A percentile compares a stretch with the other conserved stretches of the same genome.
These are phyloP conservation scores for Cephus pygmeus DNA, from an alignment of 2,888 invertebrate species.

Conservation along the genomic window DNA sequence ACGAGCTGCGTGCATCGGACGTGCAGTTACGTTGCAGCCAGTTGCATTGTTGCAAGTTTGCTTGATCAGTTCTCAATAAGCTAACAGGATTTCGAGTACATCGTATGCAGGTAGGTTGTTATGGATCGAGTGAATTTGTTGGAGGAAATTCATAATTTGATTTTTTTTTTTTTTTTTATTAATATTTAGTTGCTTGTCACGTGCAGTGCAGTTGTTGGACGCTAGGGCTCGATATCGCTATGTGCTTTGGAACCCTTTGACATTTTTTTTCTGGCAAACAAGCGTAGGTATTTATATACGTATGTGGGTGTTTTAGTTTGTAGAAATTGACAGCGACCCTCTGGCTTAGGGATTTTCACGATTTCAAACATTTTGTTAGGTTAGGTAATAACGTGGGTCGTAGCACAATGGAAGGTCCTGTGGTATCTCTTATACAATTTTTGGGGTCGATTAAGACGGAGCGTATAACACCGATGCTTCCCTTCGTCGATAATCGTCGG, in stretches of 20 bases:
- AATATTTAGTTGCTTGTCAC: background rate
- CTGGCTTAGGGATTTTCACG: background rate
- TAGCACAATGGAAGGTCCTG: background rate
- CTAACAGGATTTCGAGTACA: background rate
- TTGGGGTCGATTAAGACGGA: background rate
- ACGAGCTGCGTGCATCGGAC: background rate
- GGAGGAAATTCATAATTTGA: background rate
- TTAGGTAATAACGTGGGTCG: background rate
- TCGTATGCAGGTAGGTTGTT: background rate
- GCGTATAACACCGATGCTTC: background rate
- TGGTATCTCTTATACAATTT: background rate
- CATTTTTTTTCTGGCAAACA: background rate
- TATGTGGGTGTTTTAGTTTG: background rate
- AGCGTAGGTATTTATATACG: background rate
- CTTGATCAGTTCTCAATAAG: background rate
- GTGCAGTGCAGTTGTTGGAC: background rate
- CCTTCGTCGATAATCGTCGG: background rate
- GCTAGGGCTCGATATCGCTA: background rate
- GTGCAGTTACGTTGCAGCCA: background rate
- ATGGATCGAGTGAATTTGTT: background rate
- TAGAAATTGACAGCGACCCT: background rate
- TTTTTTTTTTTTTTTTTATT: too few species aligned
- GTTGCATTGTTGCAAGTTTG: background rate
- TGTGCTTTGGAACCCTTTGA: background rate
- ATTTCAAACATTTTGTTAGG: background rate